A percentile compares a stretch with the other conserved stretches of the same genome.
Evolutionary conservation across 1,140 invertebrate species (phyloP).

Genomic region (Wiebesia pumilae): DNA sequence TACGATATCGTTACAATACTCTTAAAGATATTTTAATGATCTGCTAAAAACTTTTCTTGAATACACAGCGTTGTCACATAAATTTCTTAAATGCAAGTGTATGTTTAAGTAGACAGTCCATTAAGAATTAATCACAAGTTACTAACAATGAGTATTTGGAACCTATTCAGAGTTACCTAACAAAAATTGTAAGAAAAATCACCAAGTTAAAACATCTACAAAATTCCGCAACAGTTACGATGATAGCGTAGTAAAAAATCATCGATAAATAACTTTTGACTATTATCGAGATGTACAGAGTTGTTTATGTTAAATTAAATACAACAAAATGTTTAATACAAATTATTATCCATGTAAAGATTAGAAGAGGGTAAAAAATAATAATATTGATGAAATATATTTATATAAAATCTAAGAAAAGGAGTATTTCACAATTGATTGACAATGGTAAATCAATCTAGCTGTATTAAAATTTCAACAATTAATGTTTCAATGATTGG

Average conservation of each 20-base stretch:
- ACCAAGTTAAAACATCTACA: background rate
- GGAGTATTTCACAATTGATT: no score
- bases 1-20: conserved; percentile 23
- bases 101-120: background rate
- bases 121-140: conserved; percentile 1
- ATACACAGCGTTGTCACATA: conserved; percentile 34
- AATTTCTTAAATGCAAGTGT: conserved; percentile 14
- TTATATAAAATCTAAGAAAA: no score
- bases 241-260: background rate
- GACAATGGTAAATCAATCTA: no score
- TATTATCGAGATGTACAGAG: no score
- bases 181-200: background rate
- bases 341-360: no score
- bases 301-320: no score
- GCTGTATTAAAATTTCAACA: no score
- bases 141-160: background rate
- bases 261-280: background rate
- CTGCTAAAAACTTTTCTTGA: conserved; percentile 36
- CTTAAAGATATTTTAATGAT: conserved; percentile 39
- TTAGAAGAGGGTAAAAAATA: no score
- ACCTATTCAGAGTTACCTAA: background rate
- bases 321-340: no score
- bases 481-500: no score
- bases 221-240: background rate
- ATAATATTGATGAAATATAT: no score